Percentiles rank a stretch among this genome's conserved stretches.
These are phyloP conservation scores for Carettochelys insculpta DNA, from an alignment of 2,113 vertebrate genomes.

Conservation along the genomic window DNA sequence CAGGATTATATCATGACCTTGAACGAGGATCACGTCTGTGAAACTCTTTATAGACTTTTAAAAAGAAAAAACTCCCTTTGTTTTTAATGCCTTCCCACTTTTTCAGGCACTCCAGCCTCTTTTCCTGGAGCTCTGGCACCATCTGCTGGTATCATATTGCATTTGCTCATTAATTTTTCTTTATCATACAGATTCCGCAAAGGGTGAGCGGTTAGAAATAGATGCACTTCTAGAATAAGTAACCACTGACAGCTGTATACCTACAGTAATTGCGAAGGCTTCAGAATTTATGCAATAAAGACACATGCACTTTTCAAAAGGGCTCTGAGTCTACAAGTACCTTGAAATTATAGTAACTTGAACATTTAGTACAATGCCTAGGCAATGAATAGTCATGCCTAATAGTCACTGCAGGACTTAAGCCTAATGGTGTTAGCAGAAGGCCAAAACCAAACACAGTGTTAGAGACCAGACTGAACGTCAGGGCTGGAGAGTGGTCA, in stretches of 20 bases:
- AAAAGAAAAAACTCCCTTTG: not conserved
- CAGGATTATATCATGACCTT: not conserved
- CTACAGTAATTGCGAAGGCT: not conserved
- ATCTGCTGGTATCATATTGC: constrained; percentile 14
- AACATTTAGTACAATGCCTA: not conserved
- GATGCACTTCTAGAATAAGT: fast-evolving
- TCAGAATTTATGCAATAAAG: not conserved
- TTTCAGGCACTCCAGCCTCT: fast-evolving
- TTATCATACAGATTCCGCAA: not conserved
- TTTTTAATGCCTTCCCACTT: not conserved
- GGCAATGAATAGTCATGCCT: not conserved
- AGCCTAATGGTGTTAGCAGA: not conserved
- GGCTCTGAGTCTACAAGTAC: not conserved
- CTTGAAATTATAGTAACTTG: not conserved
- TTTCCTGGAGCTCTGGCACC: constrained; percentile 31
- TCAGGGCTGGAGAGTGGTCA: not conserved
- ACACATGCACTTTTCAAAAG: not conserved
- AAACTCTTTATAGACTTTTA: fast-evolving
- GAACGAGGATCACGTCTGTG: not conserved
- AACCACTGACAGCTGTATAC: not conserved
- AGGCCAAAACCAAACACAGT: not conserved
- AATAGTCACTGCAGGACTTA: not conserved
- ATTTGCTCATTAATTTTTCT: fast-evolving
- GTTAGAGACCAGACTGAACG: not conserved
- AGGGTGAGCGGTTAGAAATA: not conserved